Base-by-base conservation (phyloP, 2,888 invertebrate species). In the Coronaproctus castanopsis region DNA sequence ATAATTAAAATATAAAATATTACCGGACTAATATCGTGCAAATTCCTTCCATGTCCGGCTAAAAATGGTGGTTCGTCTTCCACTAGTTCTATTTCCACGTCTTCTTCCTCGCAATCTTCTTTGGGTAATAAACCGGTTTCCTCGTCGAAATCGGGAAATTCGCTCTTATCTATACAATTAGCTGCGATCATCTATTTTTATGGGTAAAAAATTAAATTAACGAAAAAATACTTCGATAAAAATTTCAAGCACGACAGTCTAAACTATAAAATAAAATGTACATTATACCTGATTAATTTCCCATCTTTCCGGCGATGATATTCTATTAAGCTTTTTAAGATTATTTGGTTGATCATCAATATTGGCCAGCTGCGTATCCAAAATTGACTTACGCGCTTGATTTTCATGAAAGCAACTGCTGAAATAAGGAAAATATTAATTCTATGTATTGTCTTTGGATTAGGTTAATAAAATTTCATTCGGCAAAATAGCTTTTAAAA, bases 21-120 rank as follows among this genome's bases (percentile, higher is more conserved):
- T 2, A 95, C 93, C 0, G 96, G 96, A 60, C 91, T 92, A 2
- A 96, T 76, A 70, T 96, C 95, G 65, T 92, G 87, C 0, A 90
- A 72, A 0, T 90, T 87, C 63, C 95, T 76, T 0, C 95, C 93
- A 70, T 93, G 85, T n/a, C 92, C 89, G 61, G 87, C 83, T 1
- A 99, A 76, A 74, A 99, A 99, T 0, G 97, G 91, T 0, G 98
- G 91, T 70, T 98, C 97, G 59, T 99, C 98, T 73, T 99, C 98
- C 0, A 96, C 96, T 61, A 99, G 76, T 73, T 98, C 98, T 65
- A 99, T 96, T 75, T 95, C 93, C 58, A 93, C 83, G 69, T 99
- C 98, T 59, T 97, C 98, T 70, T 97, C 97, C 21, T 88, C 89
- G 61, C 88, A 88, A 67, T 89, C 89, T 65, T 90, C 87, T 70